phyloP scores from a whole-genome alignment of 2,888 invertebrate genomes.

The Hypercompe scribonia region DNA sequence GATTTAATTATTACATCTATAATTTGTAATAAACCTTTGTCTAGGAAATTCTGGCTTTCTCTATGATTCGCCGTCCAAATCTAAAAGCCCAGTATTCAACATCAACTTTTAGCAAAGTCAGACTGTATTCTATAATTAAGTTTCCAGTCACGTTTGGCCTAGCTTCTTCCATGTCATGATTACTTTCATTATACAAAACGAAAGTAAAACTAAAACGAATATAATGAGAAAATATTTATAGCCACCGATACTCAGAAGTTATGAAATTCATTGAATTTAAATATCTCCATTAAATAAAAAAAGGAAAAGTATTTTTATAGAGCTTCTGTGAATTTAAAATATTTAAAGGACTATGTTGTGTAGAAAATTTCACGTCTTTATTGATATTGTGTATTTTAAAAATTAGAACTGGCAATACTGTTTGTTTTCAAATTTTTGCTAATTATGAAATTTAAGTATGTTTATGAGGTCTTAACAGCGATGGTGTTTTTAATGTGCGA shows the following conservation, averaged over 20 bases:
- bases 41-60: background rate
- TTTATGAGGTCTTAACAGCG: background rate
- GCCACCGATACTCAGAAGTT: conserved; percentile 5
- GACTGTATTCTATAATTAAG: conserved; percentile 17
- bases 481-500: background rate
- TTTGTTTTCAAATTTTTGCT: background rate
- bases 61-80: background rate
- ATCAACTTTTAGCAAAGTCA: conserved; percentile 10
- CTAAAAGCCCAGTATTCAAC: background rate
- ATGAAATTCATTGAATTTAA: conserved; percentile 16
- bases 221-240: conserved; percentile 30
- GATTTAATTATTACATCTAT: background rate
- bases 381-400: background rate
- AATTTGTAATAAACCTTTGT: background rate
- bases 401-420: background rate
- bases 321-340: background rate
- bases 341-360: background rate
- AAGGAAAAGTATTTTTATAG: conserved; percentile 8
- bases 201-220: conserved; percentile 39
- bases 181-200: conserved; percentile 33
- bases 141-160: conserved; percentile 40
- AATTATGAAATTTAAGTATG: background rate
- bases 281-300: background rate
- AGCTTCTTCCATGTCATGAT: conserved; percentile 25
- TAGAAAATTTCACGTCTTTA: background rate